Evolutionary conservation across 2,797 vertebrate species (phyloP).

Genomic region (Apogon talboti): DNA sequence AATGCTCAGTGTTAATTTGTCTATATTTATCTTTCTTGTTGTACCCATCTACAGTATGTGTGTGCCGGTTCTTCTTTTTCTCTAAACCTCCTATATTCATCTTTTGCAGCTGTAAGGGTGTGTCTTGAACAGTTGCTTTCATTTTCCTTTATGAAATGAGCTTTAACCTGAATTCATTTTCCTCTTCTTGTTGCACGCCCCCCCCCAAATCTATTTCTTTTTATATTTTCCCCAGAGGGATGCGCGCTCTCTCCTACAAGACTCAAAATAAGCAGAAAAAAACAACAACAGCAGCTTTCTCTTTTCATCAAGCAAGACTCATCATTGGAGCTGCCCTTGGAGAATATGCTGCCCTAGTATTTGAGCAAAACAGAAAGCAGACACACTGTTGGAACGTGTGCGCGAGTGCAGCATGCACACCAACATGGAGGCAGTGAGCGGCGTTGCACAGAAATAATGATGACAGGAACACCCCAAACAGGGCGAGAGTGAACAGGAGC

Average conservation of each 20-base stretch:
- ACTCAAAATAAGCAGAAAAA: conserved; percentile 41
- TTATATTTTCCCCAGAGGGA: conserved; percentile 21
- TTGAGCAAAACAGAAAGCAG: conserved; percentile 40
- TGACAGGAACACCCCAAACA: conserved; percentile 34
- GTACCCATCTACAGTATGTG: no score
- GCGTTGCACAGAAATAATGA: conserved; percentile 17
- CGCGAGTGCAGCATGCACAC: conserved; percentile 4
- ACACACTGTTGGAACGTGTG: conserved; percentile 39
- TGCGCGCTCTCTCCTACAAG: conserved; percentile 13
- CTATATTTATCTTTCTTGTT: no score
- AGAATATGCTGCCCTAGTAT: conserved; percentile 66
- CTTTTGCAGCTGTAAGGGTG: not conserved
- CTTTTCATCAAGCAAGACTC: conserved; percentile 51
- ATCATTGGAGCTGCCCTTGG: conserved; percentile 56
- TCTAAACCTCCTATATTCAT: not conserved
- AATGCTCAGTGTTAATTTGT: no score
- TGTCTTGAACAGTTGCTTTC: conserved; percentile 26
- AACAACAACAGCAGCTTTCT: conserved; percentile 45
- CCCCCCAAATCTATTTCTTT: conserved; percentile 15
- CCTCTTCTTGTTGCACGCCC: conserved; percentile 35
- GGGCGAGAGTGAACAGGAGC: conserved; percentile 2
- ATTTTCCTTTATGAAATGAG: conserved; percentile 47
- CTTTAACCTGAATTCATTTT: conserved; percentile 50
- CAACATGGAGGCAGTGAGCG: conserved; percentile 37
- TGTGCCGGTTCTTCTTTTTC: not conserved